phyloP scores from a whole-genome alignment of 2,113 vertebrate genomes.

The Catagonus wagneri region DNA sequence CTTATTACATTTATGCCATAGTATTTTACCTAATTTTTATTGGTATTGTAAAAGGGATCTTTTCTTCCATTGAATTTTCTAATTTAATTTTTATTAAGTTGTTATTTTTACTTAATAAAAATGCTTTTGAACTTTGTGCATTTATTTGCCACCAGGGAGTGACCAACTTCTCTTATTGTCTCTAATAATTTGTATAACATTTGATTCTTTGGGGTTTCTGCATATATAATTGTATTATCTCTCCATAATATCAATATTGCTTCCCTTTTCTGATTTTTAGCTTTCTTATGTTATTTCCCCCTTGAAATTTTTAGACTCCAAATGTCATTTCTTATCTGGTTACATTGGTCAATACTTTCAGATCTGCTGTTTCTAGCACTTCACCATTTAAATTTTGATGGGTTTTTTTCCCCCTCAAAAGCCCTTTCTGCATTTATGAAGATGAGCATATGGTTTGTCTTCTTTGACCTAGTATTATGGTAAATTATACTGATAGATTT shows the following conservation, averaged over 20 bases:
- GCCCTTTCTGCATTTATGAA: neutral
- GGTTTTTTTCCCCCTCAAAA: fast-evolving
- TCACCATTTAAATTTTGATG: neutral
- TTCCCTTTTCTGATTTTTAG: neutral
- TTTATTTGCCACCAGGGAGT: neutral
- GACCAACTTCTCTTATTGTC: neutral
- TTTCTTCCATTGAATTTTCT: slow-evolving; percentile 26
- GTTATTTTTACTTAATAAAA: slow-evolving; percentile 40
- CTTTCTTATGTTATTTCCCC: neutral
- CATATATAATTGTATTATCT: neutral
- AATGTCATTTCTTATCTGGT: slow-evolving; percentile 4
- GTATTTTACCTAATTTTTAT: neutral
- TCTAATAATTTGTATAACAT: neutral
- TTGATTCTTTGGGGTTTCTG: neutral
- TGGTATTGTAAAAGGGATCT: neutral
- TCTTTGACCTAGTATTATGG: neutral
- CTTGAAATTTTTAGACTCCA: neutral
- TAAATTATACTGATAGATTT: neutral
- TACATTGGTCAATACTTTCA: neutral
- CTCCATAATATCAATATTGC: neutral
- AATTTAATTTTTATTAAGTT: neutral
- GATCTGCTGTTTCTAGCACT: neutral
- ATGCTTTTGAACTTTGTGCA: neutral
- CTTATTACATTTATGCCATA: neutral
- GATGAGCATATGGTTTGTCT: neutral